Evolutionary conservation across 2,888 invertebrate genomes (phyloP), one percentile per base, ranked within the genome.

Genomic region (Diogma glabrata): DNA sequence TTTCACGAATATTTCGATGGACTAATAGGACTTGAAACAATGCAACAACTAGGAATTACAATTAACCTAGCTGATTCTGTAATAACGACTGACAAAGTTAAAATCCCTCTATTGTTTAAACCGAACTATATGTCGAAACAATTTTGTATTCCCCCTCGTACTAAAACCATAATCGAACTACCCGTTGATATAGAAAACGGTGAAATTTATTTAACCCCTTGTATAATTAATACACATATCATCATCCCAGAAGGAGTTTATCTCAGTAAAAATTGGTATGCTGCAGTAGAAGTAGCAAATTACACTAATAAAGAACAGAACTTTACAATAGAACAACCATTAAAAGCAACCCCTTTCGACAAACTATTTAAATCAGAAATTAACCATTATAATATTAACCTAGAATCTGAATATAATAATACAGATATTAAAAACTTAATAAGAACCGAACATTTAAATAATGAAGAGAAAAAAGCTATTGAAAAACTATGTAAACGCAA

Each of bases 151-250:
- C 51, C 48, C 26, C 51, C 38, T 24, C 22, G 3, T 2, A 3
- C 28, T 12, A 28, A 28, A 3, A 12, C 9, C 28, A 28, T 12
- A 28, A 12, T 9, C 28, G 3, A n/a, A 28, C 28, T 9, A 9
- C 9, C n/a, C n/a, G 53, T 56, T n/a, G 46, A 55, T 40, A 40
- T 53, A 17, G 38, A 55, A 52, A 40, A n/a, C 24, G 56, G 54
- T 9, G 51, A 50, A 38, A 36, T 54, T 23, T 51, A 51, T 23
- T 43, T 54, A 33, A 52, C 50, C 23, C 38, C 49, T 8, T 26
- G 47, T 24, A 50, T 5, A 17, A 54, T 51, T 16, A 51, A 43
- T 16, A 38, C 40, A 28, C 14, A 51, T 10, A 17, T 56, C 9
- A 20, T 23, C 9, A 51, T 56, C 22, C 23, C 52, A 19, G 53